phyloP scores from a whole-genome alignment of 2,113 vertebrate species.

The Cyanistes caeruleus region DNA sequence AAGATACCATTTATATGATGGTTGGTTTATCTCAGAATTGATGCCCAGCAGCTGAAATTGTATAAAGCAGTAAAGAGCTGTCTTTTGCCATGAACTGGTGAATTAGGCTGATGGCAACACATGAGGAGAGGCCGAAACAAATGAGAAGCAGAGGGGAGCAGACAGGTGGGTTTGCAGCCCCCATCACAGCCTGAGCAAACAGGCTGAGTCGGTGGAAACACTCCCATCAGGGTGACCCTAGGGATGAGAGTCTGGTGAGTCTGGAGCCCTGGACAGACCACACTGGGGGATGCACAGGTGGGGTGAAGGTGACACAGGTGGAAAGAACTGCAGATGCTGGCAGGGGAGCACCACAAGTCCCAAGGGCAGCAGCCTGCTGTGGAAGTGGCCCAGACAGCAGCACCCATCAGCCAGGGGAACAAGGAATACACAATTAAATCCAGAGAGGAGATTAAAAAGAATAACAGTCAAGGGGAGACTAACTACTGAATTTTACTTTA shows the following conservation, averaged over 20 bases:
- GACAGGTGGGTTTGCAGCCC: neutral
- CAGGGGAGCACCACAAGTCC: neutral
- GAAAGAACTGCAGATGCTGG: neutral
- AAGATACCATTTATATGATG: neutral
- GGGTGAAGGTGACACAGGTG: neutral
- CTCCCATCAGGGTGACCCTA: neutral
- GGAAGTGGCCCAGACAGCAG: neutral
- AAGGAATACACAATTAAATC: neutral
- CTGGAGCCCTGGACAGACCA: too few relatives aligned
- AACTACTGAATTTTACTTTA: neutral
- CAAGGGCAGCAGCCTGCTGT: accelerated
- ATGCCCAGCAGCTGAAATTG: neutral
- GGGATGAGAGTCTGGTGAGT: too few relatives aligned
- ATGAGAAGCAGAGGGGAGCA: neutral
- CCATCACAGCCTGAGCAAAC: neutral
- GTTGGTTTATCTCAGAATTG: neutral
- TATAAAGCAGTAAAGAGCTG: neutral
- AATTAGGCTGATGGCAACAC: accelerated
- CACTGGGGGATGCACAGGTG: neutral
- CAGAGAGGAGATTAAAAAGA: neutral
- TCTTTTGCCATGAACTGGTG: neutral
- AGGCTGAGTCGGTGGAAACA: neutral
- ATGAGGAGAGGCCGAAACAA: neutral
- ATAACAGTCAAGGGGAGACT: neutral
- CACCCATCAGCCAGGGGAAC: neutral